Evolutionary conservation across 2,888 invertebrate species (phyloP).

Genomic region (Scaptomyza tumidula): DNA sequence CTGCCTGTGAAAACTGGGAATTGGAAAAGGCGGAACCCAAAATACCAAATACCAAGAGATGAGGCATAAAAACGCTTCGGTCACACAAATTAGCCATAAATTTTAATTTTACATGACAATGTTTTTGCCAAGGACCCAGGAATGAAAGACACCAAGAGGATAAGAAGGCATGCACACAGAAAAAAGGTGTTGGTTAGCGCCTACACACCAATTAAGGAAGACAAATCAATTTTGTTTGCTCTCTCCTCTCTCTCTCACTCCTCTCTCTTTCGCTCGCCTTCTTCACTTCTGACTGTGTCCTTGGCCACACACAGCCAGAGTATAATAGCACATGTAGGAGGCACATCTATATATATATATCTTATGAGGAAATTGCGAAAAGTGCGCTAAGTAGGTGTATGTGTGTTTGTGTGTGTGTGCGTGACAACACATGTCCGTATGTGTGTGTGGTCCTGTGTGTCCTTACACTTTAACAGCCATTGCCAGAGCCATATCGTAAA

Average conservation of each 20-base stretch:
- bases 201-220: constrained; percentile 39
- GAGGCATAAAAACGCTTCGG: constrained; percentile 30
- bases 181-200: constrained; percentile 37
- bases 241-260: background rate
- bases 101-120: constrained; percentile 79
- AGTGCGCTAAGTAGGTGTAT: constrained; percentile 64
- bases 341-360: constrained; percentile 36
- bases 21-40: constrained; percentile 37
- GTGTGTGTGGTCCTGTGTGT: constrained; percentile 18
- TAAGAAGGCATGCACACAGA: constrained; percentile 8
- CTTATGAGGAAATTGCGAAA: constrained; percentile 52
- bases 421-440: constrained; percentile 52
- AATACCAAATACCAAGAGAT: constrained; percentile 26
- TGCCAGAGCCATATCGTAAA: constrained; percentile 75
- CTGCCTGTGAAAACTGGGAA: constrained; percentile 22
- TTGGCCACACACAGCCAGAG: constrained; percentile 36
- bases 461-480: constrained; percentile 68
- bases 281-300: constrained; percentile 30
- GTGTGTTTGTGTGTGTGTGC: constrained; percentile 30
- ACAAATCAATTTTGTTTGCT: constrained; percentile 69
- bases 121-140: constrained; percentile 28
- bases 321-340: constrained; percentile 40
- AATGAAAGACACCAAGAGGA: constrained; percentile 18
- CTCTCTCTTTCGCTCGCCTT: background rate
- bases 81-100: constrained; percentile 79